These are phyloP conservation scores for Strix uralensis DNA, from an alignment of 2,113 vertebrate species.

Conservation along the genomic window DNA sequence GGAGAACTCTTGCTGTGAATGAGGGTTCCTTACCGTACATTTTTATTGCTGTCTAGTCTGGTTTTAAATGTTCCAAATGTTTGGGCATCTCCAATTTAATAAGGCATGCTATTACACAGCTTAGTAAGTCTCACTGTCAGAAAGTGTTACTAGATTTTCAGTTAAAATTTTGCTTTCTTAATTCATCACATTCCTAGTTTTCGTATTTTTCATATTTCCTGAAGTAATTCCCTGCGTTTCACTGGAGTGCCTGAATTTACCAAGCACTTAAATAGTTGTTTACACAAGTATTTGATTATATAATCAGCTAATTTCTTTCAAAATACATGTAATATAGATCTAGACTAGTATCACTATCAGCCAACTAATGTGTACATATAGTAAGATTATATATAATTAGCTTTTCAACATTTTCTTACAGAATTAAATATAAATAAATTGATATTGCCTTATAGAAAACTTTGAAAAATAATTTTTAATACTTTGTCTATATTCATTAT, in stretches of 20 bases:
- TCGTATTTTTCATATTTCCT: not conserved
- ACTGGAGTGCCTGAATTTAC: not conserved
- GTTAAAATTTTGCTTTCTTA: not conserved
- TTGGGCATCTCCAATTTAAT: not conserved
- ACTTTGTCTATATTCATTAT: not conserved
- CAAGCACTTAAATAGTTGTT: not conserved
- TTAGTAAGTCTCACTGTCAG: not conserved
- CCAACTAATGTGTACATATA: not conserved
- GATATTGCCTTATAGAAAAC: not conserved
- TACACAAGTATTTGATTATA: not conserved
- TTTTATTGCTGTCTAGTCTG: not conserved
- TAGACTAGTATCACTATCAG: not conserved
- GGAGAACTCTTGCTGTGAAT: not conserved
- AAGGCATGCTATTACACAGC: not conserved
- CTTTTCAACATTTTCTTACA: not conserved
- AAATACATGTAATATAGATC: not conserved
- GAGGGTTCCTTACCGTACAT: not conserved
- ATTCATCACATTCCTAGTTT: not conserved
- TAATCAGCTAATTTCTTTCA: not conserved
- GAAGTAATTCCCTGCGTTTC: not conserved
- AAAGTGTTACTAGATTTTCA: not conserved
- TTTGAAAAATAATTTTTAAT: not conserved
- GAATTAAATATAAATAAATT: not conserved
- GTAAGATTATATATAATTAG: not conserved
- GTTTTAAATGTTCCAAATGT: slow-evolving; percentile 7